Conservation (phyloP, 2,888 invertebrate species). For the Craniophora ligustri region DNA sequence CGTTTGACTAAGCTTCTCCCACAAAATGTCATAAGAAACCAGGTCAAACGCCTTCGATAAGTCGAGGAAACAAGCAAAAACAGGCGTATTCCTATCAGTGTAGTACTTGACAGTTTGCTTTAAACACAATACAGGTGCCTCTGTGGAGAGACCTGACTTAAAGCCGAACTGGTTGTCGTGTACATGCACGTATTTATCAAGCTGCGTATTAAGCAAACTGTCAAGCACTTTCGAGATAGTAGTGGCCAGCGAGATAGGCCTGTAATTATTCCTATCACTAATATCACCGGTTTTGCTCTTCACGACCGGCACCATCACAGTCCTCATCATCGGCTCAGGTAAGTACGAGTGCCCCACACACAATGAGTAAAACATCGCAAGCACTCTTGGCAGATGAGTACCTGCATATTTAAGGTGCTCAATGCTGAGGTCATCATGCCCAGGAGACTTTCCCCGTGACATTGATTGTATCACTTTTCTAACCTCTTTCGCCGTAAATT, state of each 20-base stretch:
- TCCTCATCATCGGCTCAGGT: slow-evolving; percentile 1
- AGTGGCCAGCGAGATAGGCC: slow-evolving; percentile 48
- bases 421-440: slow-evolving; percentile 2
- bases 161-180: slow-evolving; percentile 51
- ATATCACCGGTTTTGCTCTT: slow-evolving; percentile 32
- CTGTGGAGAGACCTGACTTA: slow-evolving; percentile 33
- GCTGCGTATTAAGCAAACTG: slow-evolving; percentile 4
- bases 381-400: slow-evolving; percentile 16
- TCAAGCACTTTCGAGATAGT: not conserved
- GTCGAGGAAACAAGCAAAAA: slow-evolving; percentile 37
- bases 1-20: slow-evolving; percentile 4
- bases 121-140: slow-evolving; percentile 39
- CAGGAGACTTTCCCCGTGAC: not conserved
- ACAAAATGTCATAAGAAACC: slow-evolving; percentile 31
- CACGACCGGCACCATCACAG: slow-evolving; percentile 12
- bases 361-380: slow-evolving; percentile 24
- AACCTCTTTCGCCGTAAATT: slow-evolving; percentile 2
- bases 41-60: slow-evolving; percentile 23
- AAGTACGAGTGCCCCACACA: slow-evolving; percentile 5
- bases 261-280: slow-evolving; percentile 37
- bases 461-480: not conserved
- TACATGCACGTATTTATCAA: slow-evolving; percentile 25
- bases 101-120: slow-evolving; percentile 34
- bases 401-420: slow-evolving; percentile 27
- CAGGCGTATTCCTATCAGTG: slow-evolving; percentile 21